phyloP scores from a whole-genome alignment of 2,113 vertebrate species.

The Malaclemys terrapin region DNA sequence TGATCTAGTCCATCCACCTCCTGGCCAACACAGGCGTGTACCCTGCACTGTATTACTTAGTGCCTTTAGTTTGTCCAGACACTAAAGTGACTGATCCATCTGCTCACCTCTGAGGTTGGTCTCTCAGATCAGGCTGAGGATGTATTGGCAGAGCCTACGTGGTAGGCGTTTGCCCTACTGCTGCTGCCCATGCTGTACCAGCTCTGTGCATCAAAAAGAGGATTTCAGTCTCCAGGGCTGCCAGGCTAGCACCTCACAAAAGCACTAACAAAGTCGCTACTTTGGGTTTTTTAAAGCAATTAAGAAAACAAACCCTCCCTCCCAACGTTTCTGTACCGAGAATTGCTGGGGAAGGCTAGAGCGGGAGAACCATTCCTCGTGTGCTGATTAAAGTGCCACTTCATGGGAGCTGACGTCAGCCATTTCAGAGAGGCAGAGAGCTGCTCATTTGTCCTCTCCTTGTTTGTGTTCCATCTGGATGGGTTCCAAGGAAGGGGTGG shows the following conservation, averaged over 20 bases:
- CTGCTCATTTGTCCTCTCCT: conserved; percentile 68
- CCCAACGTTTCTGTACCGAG: conserved; percentile 37
- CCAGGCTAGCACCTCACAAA: neutral
- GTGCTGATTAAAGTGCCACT: conserved; percentile 56
- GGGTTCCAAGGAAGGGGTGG: conserved; percentile 31
- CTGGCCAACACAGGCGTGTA: neutral
- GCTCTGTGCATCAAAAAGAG: neutral
- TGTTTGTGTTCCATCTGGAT: conserved; percentile 75
- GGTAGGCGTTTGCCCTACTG: conserved; percentile 2
- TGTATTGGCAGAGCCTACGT: neutral
- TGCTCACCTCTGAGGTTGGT: neutral
- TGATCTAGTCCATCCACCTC: neutral
- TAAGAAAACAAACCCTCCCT: conserved; percentile 50
- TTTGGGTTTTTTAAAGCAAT: neutral
- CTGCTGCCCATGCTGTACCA: conserved; percentile 14
- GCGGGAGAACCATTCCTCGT: conserved; percentile 45
- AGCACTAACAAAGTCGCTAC: conserved; percentile 1
- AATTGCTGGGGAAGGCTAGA: conserved; percentile 49
- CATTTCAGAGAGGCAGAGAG: conserved; percentile 46
- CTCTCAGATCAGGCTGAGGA: neutral
- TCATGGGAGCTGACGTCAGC: conserved; percentile 70
- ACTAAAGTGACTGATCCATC: neutral
- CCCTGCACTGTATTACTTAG: fast-evolving
- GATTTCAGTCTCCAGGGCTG: neutral
- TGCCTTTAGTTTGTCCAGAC: neutral